Percentiles rank a stretch among this genome's conserved stretches.
Conservation (phyloP, 2,888 invertebrate genomes). For the Carterocephalus palaemon region DNA sequence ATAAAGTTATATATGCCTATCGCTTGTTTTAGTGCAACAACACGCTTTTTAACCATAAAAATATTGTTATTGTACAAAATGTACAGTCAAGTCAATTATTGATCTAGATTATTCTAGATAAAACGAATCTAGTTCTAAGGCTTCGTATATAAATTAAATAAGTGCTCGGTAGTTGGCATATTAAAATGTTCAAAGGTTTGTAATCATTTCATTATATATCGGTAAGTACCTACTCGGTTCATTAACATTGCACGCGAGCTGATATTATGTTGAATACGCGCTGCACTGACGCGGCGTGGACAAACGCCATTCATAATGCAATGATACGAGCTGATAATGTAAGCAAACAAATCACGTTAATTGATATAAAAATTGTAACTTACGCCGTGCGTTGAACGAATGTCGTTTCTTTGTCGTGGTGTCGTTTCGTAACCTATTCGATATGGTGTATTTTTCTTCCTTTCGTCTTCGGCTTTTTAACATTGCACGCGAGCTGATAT, state of each 20-base stretch:
- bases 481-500: slow-evolving; percentile 28
- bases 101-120: slow-evolving; percentile 6
- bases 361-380: no score
- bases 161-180: slow-evolving; percentile 17
- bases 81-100: slow-evolving; percentile 9
- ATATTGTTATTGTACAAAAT: slow-evolving; percentile 5
- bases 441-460: no score
- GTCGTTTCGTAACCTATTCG: no score
- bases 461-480: slow-evolving; percentile 57
- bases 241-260: slow-evolving; percentile 40
- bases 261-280: not conserved
- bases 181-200: slow-evolving; percentile 37
- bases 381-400: no score
- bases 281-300: slow-evolving; percentile 2
- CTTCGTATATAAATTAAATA: slow-evolving; percentile 1
- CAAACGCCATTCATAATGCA: slow-evolving; percentile 37
- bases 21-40: no score
- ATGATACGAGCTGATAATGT: slow-evolving; percentile 24
- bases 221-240: slow-evolving; percentile 37
- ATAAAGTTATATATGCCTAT: no score
- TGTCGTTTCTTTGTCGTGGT: no score
- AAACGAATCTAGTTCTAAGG: slow-evolving; percentile 7
- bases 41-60: not conserved
- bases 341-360: no score
- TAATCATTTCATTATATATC: slow-evolving; percentile 29